phyloP scores from a whole-genome alignment of 2,113 vertebrate genomes.

The Pontoporia blainvillei region DNA sequence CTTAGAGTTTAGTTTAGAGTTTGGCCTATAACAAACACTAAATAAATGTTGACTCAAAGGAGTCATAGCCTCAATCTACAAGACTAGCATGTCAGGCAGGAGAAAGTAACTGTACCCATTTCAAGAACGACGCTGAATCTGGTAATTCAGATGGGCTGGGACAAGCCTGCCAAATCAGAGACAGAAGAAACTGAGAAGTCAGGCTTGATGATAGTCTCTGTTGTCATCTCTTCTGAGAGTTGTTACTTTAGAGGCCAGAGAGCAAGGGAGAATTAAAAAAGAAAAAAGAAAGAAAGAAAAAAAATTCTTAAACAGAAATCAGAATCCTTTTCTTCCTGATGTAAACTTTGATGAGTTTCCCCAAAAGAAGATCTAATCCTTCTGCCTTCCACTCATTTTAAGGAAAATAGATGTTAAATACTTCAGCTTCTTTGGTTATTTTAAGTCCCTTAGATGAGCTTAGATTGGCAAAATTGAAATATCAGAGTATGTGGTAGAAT shows the following conservation, averaged over 20 bases:
- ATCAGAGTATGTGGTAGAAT: constrained; percentile 20
- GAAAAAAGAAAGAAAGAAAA: not conserved
- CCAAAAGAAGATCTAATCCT: constrained; percentile 38
- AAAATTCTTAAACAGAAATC: not conserved
- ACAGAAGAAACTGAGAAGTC: not conserved
- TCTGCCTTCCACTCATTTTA: constrained; percentile 35
- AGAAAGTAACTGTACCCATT: not conserved
- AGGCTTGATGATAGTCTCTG: not conserved
- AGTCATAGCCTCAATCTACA: not conserved
- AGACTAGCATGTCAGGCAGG: not conserved
- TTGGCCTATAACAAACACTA: not conserved
- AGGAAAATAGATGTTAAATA: constrained; percentile 57
- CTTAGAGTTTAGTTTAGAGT: not conserved
- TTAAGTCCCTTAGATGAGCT: constrained; percentile 28
- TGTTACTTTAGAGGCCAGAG: not conserved
- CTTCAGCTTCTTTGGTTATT: constrained; percentile 24
- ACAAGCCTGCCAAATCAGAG: not conserved
- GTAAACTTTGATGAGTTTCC: constrained; percentile 29
- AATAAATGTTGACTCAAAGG: not conserved
- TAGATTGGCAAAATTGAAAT: constrained; percentile 23
- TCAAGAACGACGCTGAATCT: not conserved
- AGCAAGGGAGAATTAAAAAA: not conserved
- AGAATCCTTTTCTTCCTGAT: not conserved
- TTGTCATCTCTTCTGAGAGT: not conserved
- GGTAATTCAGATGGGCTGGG: not conserved